Base-by-base conservation (phyloP, 2,113 vertebrate genomes). In the Cephalopholis sonnerati region DNA sequence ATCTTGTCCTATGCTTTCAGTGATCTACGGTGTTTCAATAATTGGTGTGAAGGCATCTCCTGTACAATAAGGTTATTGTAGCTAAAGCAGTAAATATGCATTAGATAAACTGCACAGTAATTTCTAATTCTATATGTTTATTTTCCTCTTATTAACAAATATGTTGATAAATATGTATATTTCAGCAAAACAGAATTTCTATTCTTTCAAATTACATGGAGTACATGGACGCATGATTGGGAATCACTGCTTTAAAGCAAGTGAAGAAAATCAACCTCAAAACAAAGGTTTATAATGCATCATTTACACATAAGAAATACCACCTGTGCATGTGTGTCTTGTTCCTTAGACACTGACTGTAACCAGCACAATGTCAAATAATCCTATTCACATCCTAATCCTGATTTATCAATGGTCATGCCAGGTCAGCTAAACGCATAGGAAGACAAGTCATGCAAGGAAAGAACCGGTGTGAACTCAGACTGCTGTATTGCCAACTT, bases 401-500 rank as follows among this genome's bases (percentile, higher is more conserved):
- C 54, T 50, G 15, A 61, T 69, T 36, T 15, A 7, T 67, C 18
- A 6, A 3, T 27, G 24, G 57, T 36, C 20, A 25, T 50, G 22
- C 46, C 46, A 62, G 13, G 10, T 16, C 61, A 53, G 6, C 29
- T 13, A 20, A 25, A 22, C n/a, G 13, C 46, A 25, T 13, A 2
- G 63, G 53, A 44, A 66, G 65, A 39, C 29, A 16, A 7, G 24
- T 18, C 0, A 7, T 63, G 41, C 36, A 61, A 8, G 41, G 41
- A 44, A 44, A 44, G 41, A 44, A 44, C 41, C 0, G 41, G 41
- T 44, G 58, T 36, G 29, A 79, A 63, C 12, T 5, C 76, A 36
- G 5, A 7, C 4, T 70, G 74, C 74, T 91, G 87, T 95, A 95
- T 96, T 96, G 94, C 92, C 93, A 93, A 94, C 84, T 93, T 96